Evolutionary conservation across 2,797 vertebrate genomes (phyloP).

Genomic region (Sebastes dallii): DNA sequence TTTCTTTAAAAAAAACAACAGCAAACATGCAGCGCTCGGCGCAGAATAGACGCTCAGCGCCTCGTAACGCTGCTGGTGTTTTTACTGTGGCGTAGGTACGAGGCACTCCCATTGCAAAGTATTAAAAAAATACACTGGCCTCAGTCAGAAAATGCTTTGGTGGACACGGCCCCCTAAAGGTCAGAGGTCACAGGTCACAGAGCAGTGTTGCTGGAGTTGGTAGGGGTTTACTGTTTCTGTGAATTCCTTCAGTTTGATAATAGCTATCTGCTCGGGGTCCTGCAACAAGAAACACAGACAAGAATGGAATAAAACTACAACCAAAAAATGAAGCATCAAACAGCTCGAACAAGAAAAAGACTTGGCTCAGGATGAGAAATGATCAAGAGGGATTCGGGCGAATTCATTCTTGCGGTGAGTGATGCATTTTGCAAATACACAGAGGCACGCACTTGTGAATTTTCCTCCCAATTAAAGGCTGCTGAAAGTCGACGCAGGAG

Average conservation of each 20-base stretch:
- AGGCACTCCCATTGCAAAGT: too few relatives aligned
- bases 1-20: too few relatives aligned
- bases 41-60: too few relatives aligned
- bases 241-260: not conserved
- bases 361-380: constrained; percentile 5
- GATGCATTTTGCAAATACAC: constrained; percentile 6
- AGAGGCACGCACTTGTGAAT: not conserved
- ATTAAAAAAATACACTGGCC: too few relatives aligned
- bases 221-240: not conserved
- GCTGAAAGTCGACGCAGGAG: constrained; percentile 23
- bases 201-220: not conserved
- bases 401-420: constrained; percentile 26
- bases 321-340: not conserved
- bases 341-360: not conserved
- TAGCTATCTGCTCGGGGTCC: not conserved
- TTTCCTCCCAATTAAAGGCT: constrained; percentile 36
- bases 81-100: too few relatives aligned
- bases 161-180: too few relatives aligned
- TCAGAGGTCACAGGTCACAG: not conserved
- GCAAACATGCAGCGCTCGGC: too few relatives aligned
- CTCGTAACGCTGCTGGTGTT: too few relatives aligned
- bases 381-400: constrained; percentile 6
- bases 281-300: not conserved
- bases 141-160: too few relatives aligned
- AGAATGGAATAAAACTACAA: not conserved